Evolutionary conservation across 2,888 invertebrate genomes (phyloP), one percentile per base, ranked within the genome.

Genomic region (Drosophila paranaensis): DNA sequence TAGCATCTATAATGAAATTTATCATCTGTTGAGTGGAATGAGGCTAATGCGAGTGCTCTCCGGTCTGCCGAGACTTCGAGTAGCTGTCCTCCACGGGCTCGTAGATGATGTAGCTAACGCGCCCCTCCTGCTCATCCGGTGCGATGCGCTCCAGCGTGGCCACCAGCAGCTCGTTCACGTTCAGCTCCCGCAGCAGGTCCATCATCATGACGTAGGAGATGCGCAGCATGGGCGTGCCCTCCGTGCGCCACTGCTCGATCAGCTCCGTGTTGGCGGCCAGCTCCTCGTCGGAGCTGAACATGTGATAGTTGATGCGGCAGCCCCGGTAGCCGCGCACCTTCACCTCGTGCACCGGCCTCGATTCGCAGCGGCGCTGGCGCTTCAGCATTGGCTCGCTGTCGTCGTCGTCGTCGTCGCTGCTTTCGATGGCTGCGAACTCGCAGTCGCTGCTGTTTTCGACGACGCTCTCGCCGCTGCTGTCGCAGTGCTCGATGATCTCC

Each of bases 161-260:
- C 6, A 50, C 70, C 53, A 78, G 16, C 13, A 48, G 33, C 20
- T 65, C 71, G 27, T 82, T 77, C n/a, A 45, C 20, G 6, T 77
- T 65, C 25, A 79, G 66, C 25, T 82, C 82, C 30, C 35, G 46
- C 3, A 77, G 11, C 45, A 81, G 48, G 14, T 71, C 62, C 56
- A 62, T 57, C 48, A 82, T 74, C 80, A 77, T 82, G 8, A 8
- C 6, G n/a, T 79, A 68, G 25, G 79, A 79, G 27, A 82, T 71
- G 50, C 69, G 85, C 13, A 70, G 16, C 35, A 61, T 13, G 25
- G 55, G 48, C 0, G 37, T 20, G 2, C 60, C 65, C 5, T 62
- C 48, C 0, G 9, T 2, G 6, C 11, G 42, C 63, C 80, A 74
- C 13, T 50, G 25, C 0, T 60, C 33, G 51, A 74, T 20, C 6